Percentiles rank a stretch among this genome's conserved stretches.
These are phyloP conservation scores for Pachycephala philippinensis DNA, from an alignment of 2,113 vertebrate species.

Conservation along the genomic window DNA sequence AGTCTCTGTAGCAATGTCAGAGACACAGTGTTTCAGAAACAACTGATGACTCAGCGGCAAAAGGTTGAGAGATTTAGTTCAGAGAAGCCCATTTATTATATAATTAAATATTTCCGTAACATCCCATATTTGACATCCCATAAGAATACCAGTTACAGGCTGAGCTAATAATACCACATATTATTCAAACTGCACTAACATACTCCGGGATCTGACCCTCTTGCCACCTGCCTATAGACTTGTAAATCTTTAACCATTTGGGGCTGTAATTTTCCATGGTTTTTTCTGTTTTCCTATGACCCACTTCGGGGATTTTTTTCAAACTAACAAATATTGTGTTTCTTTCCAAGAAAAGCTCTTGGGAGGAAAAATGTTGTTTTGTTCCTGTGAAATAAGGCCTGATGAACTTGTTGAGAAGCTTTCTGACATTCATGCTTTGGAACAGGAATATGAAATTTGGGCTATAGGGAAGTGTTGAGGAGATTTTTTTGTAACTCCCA, in stretches of 20 bases:
- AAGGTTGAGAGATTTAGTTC: not conserved
- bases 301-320: not conserved
- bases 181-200: not conserved
- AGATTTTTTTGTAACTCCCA: not conserved
- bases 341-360: constrained; percentile 31
- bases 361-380: constrained; percentile 18
- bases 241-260: constrained; percentile 17
- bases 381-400: not conserved
- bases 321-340: not conserved
- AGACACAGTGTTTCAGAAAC: constrained; percentile 20
- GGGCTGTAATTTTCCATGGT: not conserved
- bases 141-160: not conserved
- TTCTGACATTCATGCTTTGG: not conserved
- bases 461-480: not conserved
- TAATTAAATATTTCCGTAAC: constrained; percentile 38
- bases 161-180: constrained; percentile 10
- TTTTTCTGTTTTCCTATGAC: not conserved
- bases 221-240: not conserved
- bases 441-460: not conserved
- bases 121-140: not conserved
- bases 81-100: not conserved
- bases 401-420: not conserved
- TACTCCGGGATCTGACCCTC: not conserved
- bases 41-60: constrained; percentile 27
- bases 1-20: not conserved